Percentiles rank a stretch among this genome's conserved stretches.
Evolutionary conservation across 2,113 vertebrate genomes (phyloP).

Genomic region (Talpa occidentalis): DNA sequence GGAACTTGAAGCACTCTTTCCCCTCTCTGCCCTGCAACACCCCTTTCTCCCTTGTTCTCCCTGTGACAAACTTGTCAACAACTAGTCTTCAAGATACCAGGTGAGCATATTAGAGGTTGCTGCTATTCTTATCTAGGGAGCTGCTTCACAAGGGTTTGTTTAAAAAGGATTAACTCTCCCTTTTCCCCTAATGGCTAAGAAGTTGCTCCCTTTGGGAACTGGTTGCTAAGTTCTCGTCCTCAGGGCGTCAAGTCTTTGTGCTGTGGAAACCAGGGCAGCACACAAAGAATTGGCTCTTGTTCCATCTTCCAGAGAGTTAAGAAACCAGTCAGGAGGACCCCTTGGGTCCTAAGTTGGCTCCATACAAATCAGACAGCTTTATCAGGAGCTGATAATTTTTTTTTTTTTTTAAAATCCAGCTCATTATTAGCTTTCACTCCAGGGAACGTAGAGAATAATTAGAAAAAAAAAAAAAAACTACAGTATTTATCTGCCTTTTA

Average conservation of each 20-base stretch:
- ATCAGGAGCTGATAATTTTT: constrained; percentile 40
- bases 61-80: constrained; percentile 63
- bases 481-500: constrained; percentile 61
- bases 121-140: constrained; percentile 47
- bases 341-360: constrained; percentile 31
- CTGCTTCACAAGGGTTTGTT: constrained; percentile 34
- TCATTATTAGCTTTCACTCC: constrained; percentile 75
- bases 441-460: constrained; percentile 85
- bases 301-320: constrained; percentile 59
- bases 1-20: constrained; percentile 81
- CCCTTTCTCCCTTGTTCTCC: constrained; percentile 67
- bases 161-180: constrained; percentile 56
- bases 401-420: constrained; percentile 50
- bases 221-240: constrained; percentile 58
- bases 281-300: constrained; percentile 45
- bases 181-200: constrained; percentile 49
- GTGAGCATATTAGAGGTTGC: constrained; percentile 44
- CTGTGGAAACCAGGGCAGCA: not conserved
- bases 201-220: constrained; percentile 61
- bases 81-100: constrained; percentile 56
- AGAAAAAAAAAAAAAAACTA: not conserved
- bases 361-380: constrained; percentile 67
- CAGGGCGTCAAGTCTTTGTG: constrained; percentile 63
- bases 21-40: constrained; percentile 71
- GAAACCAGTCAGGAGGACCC: constrained; percentile 34